Conservation (phyloP, 2,888 invertebrate genomes). For the Meteorus cinctellus region DNA sequence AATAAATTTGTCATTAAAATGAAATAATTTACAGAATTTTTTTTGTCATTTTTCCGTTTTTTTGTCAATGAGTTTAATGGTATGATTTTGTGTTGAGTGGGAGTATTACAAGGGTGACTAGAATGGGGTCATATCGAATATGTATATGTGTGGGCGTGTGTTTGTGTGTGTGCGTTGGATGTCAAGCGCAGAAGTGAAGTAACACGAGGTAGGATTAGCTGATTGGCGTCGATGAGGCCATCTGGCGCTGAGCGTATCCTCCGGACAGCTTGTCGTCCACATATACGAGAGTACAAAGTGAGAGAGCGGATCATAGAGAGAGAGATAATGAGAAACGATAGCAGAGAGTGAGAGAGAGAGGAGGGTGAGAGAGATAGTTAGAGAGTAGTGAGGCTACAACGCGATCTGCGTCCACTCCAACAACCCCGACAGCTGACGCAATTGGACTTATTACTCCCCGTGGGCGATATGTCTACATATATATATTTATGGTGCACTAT, state of each 20-base stretch:
- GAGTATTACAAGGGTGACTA: neutral
- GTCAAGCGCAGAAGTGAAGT: constrained; percentile 57
- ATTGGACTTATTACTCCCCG: constrained; percentile 61
- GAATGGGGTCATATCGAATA: constrained; percentile 15
- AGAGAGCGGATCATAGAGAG: too few relatives aligned
- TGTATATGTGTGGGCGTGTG: constrained; percentile 22
- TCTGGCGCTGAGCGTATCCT: constrained; percentile 54
- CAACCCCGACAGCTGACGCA: constrained; percentile 61
- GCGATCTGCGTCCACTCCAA: constrained; percentile 53
- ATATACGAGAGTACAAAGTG: constrained; percentile 38
- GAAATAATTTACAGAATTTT: neutral
- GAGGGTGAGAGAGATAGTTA: neutral
- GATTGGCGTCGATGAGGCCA: constrained; percentile 65
- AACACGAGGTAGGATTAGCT: constrained; percentile 59
- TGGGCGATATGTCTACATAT: constrained; percentile 15
- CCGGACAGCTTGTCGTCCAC: constrained; percentile 44
- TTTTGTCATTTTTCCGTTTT: neutral
- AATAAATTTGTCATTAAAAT: too few relatives aligned
- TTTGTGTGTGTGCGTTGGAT: constrained; percentile 43
- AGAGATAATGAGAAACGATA: too few relatives aligned
- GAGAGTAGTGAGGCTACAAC: neutral
- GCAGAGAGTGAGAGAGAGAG: too few relatives aligned
- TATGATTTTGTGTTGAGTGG: neutral
- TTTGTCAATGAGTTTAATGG: neutral
- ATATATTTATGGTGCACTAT: neutral